Percentiles rank a stretch among this genome's conserved stretches.
These are phyloP conservation scores for Nomada ruficornis DNA, from an alignment of 2,888 invertebrate species.

Conservation along the genomic window DNA sequence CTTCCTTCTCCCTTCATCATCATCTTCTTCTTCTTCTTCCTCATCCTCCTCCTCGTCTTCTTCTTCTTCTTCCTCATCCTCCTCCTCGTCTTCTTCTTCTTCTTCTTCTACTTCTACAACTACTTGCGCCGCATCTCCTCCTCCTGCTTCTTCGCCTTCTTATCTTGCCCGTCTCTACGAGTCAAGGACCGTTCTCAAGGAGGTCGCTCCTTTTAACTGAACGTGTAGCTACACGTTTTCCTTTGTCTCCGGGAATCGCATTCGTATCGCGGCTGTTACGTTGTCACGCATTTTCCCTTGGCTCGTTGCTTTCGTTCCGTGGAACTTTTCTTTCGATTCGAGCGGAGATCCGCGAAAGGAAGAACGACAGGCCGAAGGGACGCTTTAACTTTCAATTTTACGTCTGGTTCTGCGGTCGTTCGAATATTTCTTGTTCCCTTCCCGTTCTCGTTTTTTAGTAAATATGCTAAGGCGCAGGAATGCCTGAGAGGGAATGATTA, in stretches of 20 bases:
- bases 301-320: constrained; percentile 25
- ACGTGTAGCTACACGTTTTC: constrained; percentile 61
- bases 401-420: too few species aligned
- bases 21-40: constrained; percentile 55
- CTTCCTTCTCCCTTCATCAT: constrained; percentile 55
- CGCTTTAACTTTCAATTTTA: too few species aligned
- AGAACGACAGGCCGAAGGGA: too few species aligned
- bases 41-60: constrained; percentile 50
- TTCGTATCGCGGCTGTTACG: constrained; percentile 57
- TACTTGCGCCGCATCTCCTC: constrained; percentile 43
- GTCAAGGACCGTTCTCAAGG: constrained; percentile 85
- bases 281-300: constrained; percentile 31
- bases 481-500: too few species aligned
- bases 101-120: constrained; percentile 62
- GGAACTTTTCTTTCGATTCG: not conserved
- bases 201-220: constrained; percentile 81
- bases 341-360: too few species aligned
- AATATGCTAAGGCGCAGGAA: not conserved
- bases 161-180: constrained; percentile 76
- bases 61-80: constrained; percentile 59
- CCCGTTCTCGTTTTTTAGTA: too few species aligned
- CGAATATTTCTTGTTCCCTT: too few species aligned
- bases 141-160: constrained; percentile 58
- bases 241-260: constrained; percentile 69
- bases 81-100: constrained; percentile 46